Evolutionary conservation across 2,888 invertebrate species (phyloP), one percentile per base, ranked within the genome.

Genomic region (Meteorus cinctellus): DNA sequence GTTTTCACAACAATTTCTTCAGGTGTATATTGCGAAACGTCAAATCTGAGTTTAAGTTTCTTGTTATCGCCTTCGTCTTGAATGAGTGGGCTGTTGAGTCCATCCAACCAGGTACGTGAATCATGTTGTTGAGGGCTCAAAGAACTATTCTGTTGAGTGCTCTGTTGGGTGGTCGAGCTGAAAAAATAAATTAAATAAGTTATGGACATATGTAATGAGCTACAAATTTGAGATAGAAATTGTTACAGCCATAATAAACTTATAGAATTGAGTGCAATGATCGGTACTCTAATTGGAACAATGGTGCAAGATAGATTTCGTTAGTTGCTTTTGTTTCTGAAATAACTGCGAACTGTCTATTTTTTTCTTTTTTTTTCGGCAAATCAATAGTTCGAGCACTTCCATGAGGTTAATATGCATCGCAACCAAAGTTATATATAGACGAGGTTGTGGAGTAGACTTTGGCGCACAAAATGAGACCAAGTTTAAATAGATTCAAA

Each of bases 1-100:
- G 98, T 99, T 92, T 98, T 98, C 82, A 99, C 98, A 88, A 97
- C 97, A 89, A 98, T 98, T 92, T 99, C 98, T 91, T 99, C 99
- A 69, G 96, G 96, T 75, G 96, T 95, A 91, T 98, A 99, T 91
- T 98, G 97, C 88, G 97, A 96, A 84, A 99, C 98, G 90, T 99
- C 98, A 91, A 99, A 99, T 88, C 98, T 93, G 81, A 99, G 93
- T 89, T 98, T 97, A 84, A 99, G 92, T 89, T 96, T 95, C 91
- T 98, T 98, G 91, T 95, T 97, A 89, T 97, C 96, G 74, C 97
- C 97, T 87, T 97, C 97, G 85, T 97, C 97, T 91, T 97, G 96
- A 90, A 96, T 97, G 84, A 98, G 92, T 19, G 98, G 98, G 70
- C 97, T 98, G 91, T 96, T 96, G 80, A 97, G 92, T 81, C 96